Base-by-base conservation (phyloP, 2,888 invertebrate genomes). In the Diarsia mendica region DNA sequence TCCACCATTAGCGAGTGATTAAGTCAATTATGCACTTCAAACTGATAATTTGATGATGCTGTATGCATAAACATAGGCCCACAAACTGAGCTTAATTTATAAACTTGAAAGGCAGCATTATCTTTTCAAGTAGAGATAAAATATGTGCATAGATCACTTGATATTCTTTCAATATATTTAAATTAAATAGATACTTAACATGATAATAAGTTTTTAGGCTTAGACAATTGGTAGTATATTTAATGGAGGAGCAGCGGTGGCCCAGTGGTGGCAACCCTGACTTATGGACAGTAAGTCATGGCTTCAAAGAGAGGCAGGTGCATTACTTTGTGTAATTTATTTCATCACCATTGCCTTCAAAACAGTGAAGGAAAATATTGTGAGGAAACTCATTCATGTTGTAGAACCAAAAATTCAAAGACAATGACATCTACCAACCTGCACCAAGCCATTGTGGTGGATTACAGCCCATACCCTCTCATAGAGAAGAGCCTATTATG, bases 21-120 rank as follows among this genome's bases (percentile, higher is more conserved):
- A 72, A 2, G 15, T 13, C 44, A 73, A 78, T 63, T 44, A 73
- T 3, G 11, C 0, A 0, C n/a, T 51, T 48, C 79, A 69, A 39
- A 46, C 20, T 46, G 20, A 60, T 4, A 51, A 23, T 33, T 28
- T 28, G 28, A 28, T 28, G 28, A 46, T 51, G 15, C 60, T 49
- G 28, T 6, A 46, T 49, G 39, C 11, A 39, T 11, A 51, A 53
- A 13, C 15, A 3, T 23, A 28, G 20, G 44, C 11, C 28, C 15
- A 28, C 28, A 53, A 68, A 67, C 23, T 49, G 5, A 18, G 1
- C 4, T 13, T 18, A 8, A 3, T 28, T 23, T 60, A 68, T 67
- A 60, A 23, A 28, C 20, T 15, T 15, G 23, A 53, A 2, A 6
- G 23, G 5, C 53, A 13, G 53, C n/a, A 23, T 23, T 53, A 53